Evolutionary conservation across 2,797 vertebrate species (phyloP).

Genomic region (Urophycis tenuis): DNA sequence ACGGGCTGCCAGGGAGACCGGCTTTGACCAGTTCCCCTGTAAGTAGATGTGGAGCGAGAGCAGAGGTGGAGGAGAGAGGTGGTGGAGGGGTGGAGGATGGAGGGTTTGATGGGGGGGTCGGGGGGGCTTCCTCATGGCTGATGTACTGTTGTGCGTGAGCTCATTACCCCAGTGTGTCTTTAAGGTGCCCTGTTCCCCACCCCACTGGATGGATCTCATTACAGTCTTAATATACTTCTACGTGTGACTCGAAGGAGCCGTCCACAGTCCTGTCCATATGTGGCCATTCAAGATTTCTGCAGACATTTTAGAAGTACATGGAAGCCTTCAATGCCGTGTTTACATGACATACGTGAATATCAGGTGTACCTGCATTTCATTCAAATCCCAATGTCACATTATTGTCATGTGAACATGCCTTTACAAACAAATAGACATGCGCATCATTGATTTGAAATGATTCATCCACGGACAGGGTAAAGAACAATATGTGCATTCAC

Average conservation of each 20-base stretch:
- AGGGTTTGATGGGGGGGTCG: not conserved
- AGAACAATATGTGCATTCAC: not conserved
- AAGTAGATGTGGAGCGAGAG: slow-evolving; percentile 69
- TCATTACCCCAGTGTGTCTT: not conserved
- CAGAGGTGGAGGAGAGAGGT: not conserved
- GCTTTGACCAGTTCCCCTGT: slow-evolving; percentile 80
- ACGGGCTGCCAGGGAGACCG: slow-evolving; percentile 85
- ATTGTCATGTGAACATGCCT: not conserved
- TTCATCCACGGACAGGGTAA: not conserved
- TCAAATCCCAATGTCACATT: not conserved
- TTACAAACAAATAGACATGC: not conserved
- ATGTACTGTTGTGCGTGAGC: not conserved
- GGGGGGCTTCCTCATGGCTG: not conserved
- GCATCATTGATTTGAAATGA: not conserved
- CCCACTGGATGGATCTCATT: no score
- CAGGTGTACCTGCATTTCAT: not conserved
- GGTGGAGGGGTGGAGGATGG: not conserved
- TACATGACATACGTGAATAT: not conserved
- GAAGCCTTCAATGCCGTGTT: not conserved
- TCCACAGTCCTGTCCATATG: not conserved
- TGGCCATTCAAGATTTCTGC: not conserved
- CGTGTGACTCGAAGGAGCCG: no score
- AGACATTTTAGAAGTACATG: not conserved
- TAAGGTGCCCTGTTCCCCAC: no score
- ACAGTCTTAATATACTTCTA: no score